A percentile compares a stretch with the other conserved stretches of the same genome.
These are phyloP conservation scores for Diploptera punctata DNA, from an alignment of 2,888 invertebrate genomes.

Conservation along the genomic window DNA sequence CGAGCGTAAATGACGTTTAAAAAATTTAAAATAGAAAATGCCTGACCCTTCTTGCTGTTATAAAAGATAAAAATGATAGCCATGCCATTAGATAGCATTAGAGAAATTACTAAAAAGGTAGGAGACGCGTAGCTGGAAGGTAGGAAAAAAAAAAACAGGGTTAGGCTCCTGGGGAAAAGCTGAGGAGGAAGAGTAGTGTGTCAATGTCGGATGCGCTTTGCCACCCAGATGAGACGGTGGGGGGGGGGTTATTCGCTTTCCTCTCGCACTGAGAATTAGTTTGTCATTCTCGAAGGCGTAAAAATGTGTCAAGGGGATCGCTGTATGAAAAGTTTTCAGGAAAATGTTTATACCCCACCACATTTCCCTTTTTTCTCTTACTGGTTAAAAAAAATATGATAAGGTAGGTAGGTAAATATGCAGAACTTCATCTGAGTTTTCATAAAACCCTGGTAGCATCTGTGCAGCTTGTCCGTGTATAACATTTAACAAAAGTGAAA, in stretches of 20 bases:
- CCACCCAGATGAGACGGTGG: not conserved
- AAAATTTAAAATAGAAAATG: slow-evolving; percentile 31
- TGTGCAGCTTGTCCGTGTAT: no score
- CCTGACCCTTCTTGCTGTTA: slow-evolving; percentile 13
- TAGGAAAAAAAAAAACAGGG: slow-evolving; percentile 8
- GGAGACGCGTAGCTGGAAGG: not conserved
- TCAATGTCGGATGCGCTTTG: slow-evolving; percentile 25
- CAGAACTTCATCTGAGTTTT: no score
- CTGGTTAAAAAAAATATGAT: no score
- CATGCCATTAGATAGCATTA: slow-evolving; percentile 30
- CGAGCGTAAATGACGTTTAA: slow-evolving; percentile 31
- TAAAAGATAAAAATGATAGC: not conserved
- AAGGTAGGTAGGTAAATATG: no score
- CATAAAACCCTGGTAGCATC: no score
- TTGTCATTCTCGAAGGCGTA: slow-evolving; percentile 2
- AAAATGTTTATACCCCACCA: not conserved
- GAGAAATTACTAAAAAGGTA: slow-evolving; percentile 29
- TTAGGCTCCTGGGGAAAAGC: not conserved
- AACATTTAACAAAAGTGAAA: no score
- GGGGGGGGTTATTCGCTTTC: not conserved
- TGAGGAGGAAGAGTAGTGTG: slow-evolving; percentile 6
- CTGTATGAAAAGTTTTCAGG: slow-evolving; percentile 6
- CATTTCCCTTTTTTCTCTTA: no score
- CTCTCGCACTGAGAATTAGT: slow-evolving; percentile 1
- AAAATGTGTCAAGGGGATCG: slow-evolving; percentile 13